Evolutionary conservation across 2,797 vertebrate species (phyloP).

Genomic region (Amazona finschi): DNA sequence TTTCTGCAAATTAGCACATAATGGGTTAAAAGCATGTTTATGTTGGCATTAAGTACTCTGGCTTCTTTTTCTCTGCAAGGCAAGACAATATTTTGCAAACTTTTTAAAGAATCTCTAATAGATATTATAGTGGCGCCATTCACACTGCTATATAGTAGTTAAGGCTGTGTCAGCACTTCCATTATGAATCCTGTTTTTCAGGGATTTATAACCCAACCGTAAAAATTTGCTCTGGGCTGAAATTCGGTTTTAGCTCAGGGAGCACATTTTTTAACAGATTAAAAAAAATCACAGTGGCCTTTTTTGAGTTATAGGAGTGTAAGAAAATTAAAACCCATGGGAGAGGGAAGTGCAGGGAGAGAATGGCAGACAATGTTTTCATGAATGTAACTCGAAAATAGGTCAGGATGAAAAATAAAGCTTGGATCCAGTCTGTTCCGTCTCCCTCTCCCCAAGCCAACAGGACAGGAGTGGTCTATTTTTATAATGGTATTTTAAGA

Average conservation of each 20-base stretch:
- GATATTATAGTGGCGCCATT: constrained; percentile 78
- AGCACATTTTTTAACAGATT: constrained; percentile 70
- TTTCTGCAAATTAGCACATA: constrained; percentile 79
- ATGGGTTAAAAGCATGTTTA: constrained; percentile 83
- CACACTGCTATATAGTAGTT: constrained; percentile 67
- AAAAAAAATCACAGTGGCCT: constrained; percentile 50
- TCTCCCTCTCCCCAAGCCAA: neutral
- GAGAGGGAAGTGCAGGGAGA: neutral
- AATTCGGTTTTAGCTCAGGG: constrained; percentile 74
- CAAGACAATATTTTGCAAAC: constrained; percentile 77
- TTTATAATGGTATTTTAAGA: constrained; percentile 34
- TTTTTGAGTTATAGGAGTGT: constrained; percentile 49
- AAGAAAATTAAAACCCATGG: neutral
- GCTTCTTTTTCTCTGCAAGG: constrained; percentile 67
- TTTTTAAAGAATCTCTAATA: constrained; percentile 75
- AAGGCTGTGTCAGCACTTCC: constrained; percentile 79
- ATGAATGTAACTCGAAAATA: neutral
- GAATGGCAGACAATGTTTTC: constrained; percentile 18
- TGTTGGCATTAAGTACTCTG: constrained; percentile 73
- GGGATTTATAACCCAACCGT: constrained; percentile 76
- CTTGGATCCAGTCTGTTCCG: neutral
- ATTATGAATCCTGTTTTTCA: constrained; percentile 74
- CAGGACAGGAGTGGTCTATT: neutral
- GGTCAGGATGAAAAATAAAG: neutral
- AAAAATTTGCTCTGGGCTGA: constrained; percentile 79